Evolutionary conservation across 2,113 vertebrate species (phyloP), one percentile per base, ranked within the genome.

Genomic region (Ornithorhynchus anatinus): DNA sequence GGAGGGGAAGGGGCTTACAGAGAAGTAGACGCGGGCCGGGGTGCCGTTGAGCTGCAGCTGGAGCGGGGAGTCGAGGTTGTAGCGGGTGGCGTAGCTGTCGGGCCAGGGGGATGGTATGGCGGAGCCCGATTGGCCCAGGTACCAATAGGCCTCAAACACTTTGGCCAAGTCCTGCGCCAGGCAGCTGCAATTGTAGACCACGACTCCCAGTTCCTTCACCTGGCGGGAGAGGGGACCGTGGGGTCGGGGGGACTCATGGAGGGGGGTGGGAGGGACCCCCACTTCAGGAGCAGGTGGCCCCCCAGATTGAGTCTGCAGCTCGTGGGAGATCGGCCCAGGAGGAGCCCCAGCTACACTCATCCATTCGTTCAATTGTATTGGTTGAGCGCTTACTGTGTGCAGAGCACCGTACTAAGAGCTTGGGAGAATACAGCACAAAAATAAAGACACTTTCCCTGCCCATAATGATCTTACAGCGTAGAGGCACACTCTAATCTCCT

Each of bases 101-200:
- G 97, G 97, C 97, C 97, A 99, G 0, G 94, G 94, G 0, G 84
- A 82, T 0, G 97, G 97, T 77, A 99, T 92, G 20, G 90, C 82
- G 27, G 90, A 72, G 1, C 75, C 88, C 0, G 89, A 90, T 27
- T 91, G 68, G 1, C 96, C 96, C 3, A 99, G 80, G 6, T 84
- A 90, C 97, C 97, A 98, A 35, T 98, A 98, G 3, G 91, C 94
- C 37, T 98, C 95, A 6, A 99, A 99, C 71, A 98, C 94, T 83
- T 98, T 99, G 6, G 59, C 87, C 38, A 99, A 79, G 64, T 99
- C 97, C 14, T 83, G n/a, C 0, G 96, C 97, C 59, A 99, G 36
- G 68, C 96, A 97, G 85, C 95, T 95, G 90, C 97, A 99, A 92
- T 99, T 96, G 88, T 96, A 98, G 81, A 98, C 66, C 4, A 94